Base-by-base conservation (phyloP, 1,140 invertebrate species). In the Drepana arcuata region DNA sequence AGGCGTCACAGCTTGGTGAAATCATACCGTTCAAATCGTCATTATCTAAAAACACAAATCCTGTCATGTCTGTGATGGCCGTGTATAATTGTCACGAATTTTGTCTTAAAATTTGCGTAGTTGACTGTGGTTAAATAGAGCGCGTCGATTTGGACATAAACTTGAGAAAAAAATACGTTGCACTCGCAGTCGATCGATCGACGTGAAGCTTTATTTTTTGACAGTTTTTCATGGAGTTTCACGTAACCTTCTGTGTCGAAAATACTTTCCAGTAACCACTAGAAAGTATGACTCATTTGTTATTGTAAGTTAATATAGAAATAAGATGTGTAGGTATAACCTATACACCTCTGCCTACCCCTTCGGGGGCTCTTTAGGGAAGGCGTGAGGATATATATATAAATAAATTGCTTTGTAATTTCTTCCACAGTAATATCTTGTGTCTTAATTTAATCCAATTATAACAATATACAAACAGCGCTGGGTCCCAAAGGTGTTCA, bases 181-280 rank as follows among this genome's bases (percentile, higher is more conserved):
- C 41, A 38, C 21, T 24, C 23, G 16, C 34, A 33, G 36, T 45
- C 39, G 34, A 42, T 43, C 42, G 36, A 41, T 29, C 42, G 35
- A 25, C 39, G 39, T 38, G 36, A 25, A 41, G 13, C 31, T 37
- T 51, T 41, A 33, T 40, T 46, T 31, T 45, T 46, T 44, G 36
- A 34, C 16, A 40, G 25, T 43, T 56, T 47, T 46, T 37, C 31
- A 41, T 24, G 18, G 24, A n/a, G n/a, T 43, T 32, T 31, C 12
- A 12, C 24, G 31, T 34, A 47, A 54, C 41, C 50, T 58, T 58
- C 44, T 54, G 48, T 31, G 14, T 37, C 24, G 34, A 34, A 44
- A 45, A 48, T 32, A 49, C 49, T 48, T 58, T 53, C 53, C 49
- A 54, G 42, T 25, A 48, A 54, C 53, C 40, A 48, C n/a, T n/a